phyloP scores from a whole-genome alignment of 2,888 invertebrate genomes.

The Eurytoma adleriae region DNA sequence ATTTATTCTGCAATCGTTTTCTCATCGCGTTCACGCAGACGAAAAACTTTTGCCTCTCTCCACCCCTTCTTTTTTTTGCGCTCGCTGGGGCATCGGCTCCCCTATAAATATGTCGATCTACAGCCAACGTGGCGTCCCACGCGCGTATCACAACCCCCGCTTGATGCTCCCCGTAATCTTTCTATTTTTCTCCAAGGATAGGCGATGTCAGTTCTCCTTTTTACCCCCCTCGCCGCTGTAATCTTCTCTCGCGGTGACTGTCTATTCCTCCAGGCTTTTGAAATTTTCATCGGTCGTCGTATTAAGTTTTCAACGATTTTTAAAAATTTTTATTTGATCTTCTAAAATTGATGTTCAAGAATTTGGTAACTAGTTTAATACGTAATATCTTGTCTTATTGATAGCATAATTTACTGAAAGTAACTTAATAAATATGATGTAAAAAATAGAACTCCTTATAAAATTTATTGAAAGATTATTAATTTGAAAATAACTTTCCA shows the following conservation, averaged over 20 bases:
- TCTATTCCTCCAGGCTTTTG: background rate
- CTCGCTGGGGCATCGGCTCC: background rate
- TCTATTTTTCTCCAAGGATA: constrained; percentile 26
- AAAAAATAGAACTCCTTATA: too few relatives aligned
- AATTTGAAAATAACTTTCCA: too few relatives aligned
- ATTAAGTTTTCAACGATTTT: background rate
- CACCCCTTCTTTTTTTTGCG: background rate
- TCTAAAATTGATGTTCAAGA: too few relatives aligned
- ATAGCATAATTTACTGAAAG: too few relatives aligned
- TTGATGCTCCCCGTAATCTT: constrained; percentile 39
- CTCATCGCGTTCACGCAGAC: constrained; percentile 17
- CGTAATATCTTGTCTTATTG: too few relatives aligned
- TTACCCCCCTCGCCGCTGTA: background rate
- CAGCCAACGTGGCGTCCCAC: background rate
- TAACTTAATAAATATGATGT: too few relatives aligned
- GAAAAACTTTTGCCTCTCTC: background rate
- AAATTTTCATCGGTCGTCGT: background rate
- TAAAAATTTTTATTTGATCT: background rate
- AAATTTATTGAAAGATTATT: too few relatives aligned
- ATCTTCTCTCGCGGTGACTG: background rate
- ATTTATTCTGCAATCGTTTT: constrained; percentile 38
- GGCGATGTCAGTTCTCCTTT: constrained; percentile 21
- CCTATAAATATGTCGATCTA: constrained; percentile 39
- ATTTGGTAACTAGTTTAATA: too few relatives aligned
- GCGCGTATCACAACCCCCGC: constrained; percentile 24